Conservation (phyloP, 2,113 vertebrate species). For the Callionymus lyra region DNA sequence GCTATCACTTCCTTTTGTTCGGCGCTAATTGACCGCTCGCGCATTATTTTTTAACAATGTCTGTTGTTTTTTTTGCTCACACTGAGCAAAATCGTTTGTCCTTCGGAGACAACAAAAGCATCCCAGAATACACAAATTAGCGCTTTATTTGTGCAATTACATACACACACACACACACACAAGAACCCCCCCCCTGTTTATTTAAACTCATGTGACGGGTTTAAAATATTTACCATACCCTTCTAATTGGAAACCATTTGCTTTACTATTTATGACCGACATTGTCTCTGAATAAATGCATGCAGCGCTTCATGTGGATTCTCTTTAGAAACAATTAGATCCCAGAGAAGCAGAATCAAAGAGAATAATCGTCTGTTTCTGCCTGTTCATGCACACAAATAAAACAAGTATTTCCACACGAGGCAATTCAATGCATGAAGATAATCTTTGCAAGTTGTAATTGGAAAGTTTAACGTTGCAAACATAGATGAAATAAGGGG, state of each 20-base stretch:
- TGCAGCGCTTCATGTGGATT: neutral
- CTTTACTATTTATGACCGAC: neutral
- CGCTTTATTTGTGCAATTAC: constrained; percentile 59
- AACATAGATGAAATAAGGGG: too few species aligned
- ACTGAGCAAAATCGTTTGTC: constrained; percentile 63
- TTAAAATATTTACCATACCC: constrained; percentile 61
- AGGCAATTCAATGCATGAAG: too few species aligned
- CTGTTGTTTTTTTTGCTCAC: constrained; percentile 39
- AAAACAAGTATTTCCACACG: too few species aligned
- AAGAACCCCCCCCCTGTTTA: constrained; percentile 60
- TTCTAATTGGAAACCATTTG: constrained; percentile 32
- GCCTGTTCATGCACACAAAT: too few species aligned
- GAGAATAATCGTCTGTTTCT: too few species aligned
- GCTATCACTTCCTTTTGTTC: constrained; percentile 52
- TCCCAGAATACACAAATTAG: constrained; percentile 65
- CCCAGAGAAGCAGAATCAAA: too few species aligned
- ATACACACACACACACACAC: too few species aligned
- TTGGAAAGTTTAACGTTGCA: too few species aligned
- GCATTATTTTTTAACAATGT: constrained; percentile 38
- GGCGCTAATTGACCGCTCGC: constrained; percentile 65
- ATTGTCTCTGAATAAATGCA: neutral
- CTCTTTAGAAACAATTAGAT: neutral
- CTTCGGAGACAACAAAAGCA: constrained; percentile 57
- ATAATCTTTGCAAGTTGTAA: too few species aligned
- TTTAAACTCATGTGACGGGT: constrained; percentile 54